Evolutionary conservation across 2,888 invertebrate genomes (phyloP).

Genomic region (Cybosia mesomella): DNA sequence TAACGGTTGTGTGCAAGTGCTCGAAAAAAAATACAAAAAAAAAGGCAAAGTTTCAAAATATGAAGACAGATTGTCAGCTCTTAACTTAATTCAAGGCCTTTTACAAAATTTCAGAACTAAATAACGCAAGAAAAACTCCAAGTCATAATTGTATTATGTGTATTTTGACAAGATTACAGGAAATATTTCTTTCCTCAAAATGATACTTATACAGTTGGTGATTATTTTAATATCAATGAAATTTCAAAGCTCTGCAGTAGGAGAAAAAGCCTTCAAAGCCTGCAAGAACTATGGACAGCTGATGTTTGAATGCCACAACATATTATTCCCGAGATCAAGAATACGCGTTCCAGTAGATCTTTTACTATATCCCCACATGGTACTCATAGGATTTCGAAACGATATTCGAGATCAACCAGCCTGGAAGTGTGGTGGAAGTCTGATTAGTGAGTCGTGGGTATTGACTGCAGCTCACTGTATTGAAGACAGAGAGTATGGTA

Average conservation of each 20-base stretch:
- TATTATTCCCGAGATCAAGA: conserved; percentile 66
- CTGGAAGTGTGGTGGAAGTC: conserved; percentile 82
- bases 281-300: conserved; percentile 72
- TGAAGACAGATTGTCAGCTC: conserved; percentile 1
- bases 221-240: conserved; percentile 18
- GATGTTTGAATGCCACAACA: conserved; percentile 82
- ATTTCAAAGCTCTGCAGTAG: conserved; percentile 47
- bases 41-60: conserved; percentile 6
- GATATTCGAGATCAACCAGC: conserved; percentile 42
- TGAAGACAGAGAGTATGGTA: conserved; percentile 77
- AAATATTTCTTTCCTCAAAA: conserved; percentile 22
- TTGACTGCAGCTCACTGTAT: conserved; percentile 81
- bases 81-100: not conserved
- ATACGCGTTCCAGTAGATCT: conserved; percentile 79
- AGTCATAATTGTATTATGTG: conserved; percentile 22
- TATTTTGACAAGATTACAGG: conserved; percentile 11
- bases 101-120: not conserved
- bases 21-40: conserved; percentile 24
- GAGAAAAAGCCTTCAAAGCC: conserved; percentile 74
- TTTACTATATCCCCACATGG: conserved; percentile 89
- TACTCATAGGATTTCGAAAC: conserved; percentile 76
- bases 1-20: conserved; percentile 53
- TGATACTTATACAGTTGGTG: conserved; percentile 28
- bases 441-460: conserved; percentile 77
- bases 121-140: not conserved